These are phyloP conservation scores for Euwallacea similis DNA, from an alignment of 1,140 invertebrate species.

Conservation along the genomic window DNA sequence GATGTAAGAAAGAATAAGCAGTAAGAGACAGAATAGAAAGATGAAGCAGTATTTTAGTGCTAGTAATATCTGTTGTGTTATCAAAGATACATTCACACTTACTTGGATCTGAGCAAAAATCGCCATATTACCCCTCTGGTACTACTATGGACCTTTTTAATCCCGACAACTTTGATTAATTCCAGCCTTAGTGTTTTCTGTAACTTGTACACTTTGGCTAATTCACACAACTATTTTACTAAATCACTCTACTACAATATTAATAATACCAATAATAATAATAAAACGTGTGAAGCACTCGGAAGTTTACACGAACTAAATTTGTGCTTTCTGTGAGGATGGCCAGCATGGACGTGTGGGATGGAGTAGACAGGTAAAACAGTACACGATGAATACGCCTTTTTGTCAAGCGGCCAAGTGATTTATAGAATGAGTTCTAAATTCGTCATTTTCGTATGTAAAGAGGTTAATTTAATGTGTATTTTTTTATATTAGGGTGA, in stretches of 20 bases:
- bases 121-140: slow-evolving; percentile 25
- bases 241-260: not conserved
- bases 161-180: slow-evolving; percentile 37
- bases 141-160: slow-evolving; percentile 27
- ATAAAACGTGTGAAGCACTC: not conserved
- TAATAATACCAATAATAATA: not conserved
- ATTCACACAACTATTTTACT: slow-evolving; percentile 1
- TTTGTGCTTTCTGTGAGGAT: not conserved
- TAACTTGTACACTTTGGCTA: too few species aligned
- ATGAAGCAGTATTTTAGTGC: too few species aligned
- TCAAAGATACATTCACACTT: not conserved
- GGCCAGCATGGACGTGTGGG: not conserved
- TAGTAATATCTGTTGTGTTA: too few species aligned
- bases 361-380: not conserved
- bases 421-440: slow-evolving; percentile 26
- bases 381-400: slow-evolving; percentile 13
- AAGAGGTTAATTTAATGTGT: not conserved
- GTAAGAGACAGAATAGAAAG: too few species aligned
- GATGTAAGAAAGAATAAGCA: too few species aligned
- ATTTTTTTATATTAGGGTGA: too few species aligned
- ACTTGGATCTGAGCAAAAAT: slow-evolving; percentile 10
- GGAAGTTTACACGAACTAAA: not conserved
- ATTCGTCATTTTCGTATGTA: slow-evolving; percentile 12
- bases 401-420: slow-evolving; percentile 33
- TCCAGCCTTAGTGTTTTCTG: slow-evolving; percentile 19